phyloP scores from a whole-genome alignment of 2,797 vertebrate genomes.

The Enoplosus armatus region DNA sequence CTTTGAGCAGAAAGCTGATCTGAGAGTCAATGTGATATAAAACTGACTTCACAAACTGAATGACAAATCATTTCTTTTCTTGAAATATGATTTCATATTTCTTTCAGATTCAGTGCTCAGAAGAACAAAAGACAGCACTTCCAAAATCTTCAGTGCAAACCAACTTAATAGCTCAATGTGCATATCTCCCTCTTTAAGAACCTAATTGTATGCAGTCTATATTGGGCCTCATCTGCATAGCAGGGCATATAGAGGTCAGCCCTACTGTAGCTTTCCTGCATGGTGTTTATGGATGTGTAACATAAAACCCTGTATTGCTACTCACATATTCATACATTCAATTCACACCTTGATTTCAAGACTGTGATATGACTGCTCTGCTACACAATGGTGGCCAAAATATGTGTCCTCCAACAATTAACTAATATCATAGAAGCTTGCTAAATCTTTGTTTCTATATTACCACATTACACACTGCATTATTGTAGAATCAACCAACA shows the following conservation, averaged over 20 bases:
- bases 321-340: neutral
- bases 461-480: neutral
- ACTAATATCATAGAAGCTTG: neutral
- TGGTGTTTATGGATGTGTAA: neutral
- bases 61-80: neutral
- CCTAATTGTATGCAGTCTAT: neutral
- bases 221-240: neutral
- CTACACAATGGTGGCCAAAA: neutral
- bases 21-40: neutral
- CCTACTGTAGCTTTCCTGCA: neutral
- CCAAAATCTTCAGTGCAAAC: neutral
- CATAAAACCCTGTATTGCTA: neutral
- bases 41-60: neutral
- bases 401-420: neutral
- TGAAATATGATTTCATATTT: neutral
- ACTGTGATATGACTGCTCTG: neutral
- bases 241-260: neutral
- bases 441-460: no score
- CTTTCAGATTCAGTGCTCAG: neutral
- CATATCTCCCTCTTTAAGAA: slow-evolving; percentile 15
- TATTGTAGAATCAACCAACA: slow-evolving; percentile 6
- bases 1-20: neutral
- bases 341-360: neutral
- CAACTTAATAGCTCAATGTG: neutral
- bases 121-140: neutral